Conservation (phyloP, 2,113 vertebrate genomes). For the Parus major region DNA sequence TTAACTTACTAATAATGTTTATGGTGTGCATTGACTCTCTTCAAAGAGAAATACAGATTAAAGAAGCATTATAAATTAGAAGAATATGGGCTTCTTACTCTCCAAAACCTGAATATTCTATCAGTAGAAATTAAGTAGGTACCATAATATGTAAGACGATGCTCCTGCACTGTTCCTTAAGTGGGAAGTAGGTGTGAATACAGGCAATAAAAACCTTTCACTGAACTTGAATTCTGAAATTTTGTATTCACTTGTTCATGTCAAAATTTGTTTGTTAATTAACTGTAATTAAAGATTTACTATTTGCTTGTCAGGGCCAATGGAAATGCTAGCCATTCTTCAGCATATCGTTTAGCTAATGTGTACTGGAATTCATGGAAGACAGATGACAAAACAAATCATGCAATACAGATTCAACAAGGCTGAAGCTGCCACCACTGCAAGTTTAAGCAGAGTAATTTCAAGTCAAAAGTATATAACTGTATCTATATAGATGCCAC, state of each 20-base stretch:
- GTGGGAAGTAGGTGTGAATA: background rate
- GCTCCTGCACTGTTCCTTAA: background rate
- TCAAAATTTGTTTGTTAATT: background rate
- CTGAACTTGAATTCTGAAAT: background rate
- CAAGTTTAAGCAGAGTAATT: background rate
- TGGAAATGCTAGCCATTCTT: background rate
- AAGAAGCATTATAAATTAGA: background rate
- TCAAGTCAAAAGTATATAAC: background rate
- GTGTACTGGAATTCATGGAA: background rate
- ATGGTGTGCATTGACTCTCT: background rate
- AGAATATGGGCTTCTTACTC: background rate
- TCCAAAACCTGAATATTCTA: background rate
- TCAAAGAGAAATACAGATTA: background rate
- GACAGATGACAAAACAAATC: background rate
- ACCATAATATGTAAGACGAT: background rate
- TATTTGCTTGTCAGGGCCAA: background rate
- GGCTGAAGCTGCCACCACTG: background rate
- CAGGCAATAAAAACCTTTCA: background rate
- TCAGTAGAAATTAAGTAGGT: background rate
- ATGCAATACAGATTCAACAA: background rate
- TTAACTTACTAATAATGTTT: background rate
- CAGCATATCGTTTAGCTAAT: background rate
- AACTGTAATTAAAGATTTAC: background rate
- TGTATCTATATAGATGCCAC: fast-evolving
- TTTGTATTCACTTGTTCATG: background rate